Base-by-base conservation (phyloP, 2,888 invertebrate genomes). In the Agrilus mali region DNA sequence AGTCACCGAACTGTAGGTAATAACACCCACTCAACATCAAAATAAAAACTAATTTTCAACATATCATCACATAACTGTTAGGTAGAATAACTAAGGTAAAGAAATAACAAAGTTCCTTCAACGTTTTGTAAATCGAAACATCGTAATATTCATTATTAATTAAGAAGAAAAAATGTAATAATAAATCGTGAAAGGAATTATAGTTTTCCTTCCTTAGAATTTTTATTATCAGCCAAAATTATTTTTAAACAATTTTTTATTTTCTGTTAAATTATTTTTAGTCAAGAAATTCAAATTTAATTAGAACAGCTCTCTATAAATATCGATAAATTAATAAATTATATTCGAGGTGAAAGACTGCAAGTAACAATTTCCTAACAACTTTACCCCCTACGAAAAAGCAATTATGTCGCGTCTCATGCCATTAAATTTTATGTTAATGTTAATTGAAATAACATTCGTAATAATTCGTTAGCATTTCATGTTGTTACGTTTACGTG, bases 1-100 rank as follows among this genome's bases (percentile, higher is more conserved):
- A 13, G 77, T 78, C 14, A 78, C 77, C 2, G 76, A 77, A 59
- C 55, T 65, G n/a, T n/a, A n/a, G n/a, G n/a, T n/a, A n/a, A 37
- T 59, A 54, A 51, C 46, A 38, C n/a, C n/a, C n/a, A 41, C 20
- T 27, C 27, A 10, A 27, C 8, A 27, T 27, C 27, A 27, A 2
- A 38, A 38, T 38, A 22, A 38, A n/a, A 13, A 37, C 15, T n/a
- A 22, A 5, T 13, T 27, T 27, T 8, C 38, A 12, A 15, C 36
- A n/a, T 36, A 17, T 36, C 13, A 15, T 10, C 20, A 36, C 12
- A 17, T 36, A n/a, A 36, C 20, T 36, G 16, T 16, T 5, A 36
- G 7, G 4, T 20, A 36, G 36, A 17, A 12, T 36, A 12, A 20
- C n/a, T n/a, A n/a, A n/a, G n/a, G n/a, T n/a, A n/a, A n/a, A n/a